Percentiles rank a stretch among this genome's conserved stretches.
These are phyloP conservation scores for Epizoanthus scotinus DNA, from an alignment of 92 coral and sea anemone genomes.

Conservation along the genomic window DNA sequence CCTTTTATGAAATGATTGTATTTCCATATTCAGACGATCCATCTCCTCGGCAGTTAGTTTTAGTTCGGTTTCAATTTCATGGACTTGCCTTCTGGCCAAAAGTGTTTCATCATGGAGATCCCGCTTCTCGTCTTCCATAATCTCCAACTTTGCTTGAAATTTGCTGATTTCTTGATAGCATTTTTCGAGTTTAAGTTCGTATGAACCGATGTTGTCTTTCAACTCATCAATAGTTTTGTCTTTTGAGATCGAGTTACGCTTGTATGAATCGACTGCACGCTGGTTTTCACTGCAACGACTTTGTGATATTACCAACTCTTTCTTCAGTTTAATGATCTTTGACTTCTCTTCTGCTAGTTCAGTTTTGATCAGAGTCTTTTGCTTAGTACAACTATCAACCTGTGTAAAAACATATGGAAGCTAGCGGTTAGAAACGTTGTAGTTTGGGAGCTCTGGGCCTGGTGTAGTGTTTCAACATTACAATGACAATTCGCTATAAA, in stretches of 20 bases:
- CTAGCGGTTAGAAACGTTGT: background rate
- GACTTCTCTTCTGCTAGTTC: constrained; percentile 66
- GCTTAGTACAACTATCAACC: constrained; percentile 56
- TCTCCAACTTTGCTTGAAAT: constrained; percentile 69
- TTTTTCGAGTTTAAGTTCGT: constrained; percentile 52
- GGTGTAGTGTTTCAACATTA: no score
- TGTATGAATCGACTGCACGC: constrained; percentile 63
- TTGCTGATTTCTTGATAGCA: constrained; percentile 52
- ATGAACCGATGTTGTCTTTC: constrained; percentile 39
- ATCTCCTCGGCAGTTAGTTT: constrained; percentile 55
- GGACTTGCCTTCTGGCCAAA: constrained; percentile 43
- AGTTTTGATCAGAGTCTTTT: constrained; percentile 55
- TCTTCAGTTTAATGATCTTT: constrained; percentile 45
- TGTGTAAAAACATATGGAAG: background rate
- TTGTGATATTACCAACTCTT: constrained; percentile 52
- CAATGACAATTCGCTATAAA: no score
- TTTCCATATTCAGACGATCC: constrained; percentile 52
- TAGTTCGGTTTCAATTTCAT: constrained; percentile 57
- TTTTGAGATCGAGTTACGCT: constrained; percentile 52
- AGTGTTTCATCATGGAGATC: constrained; percentile 62
- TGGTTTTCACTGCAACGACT: constrained; percentile 60
- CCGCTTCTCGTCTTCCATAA: constrained; percentile 62
- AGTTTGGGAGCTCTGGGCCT: no score
- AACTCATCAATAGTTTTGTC: constrained; percentile 52
- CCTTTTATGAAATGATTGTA: constrained; percentile 55